A percentile compares a stretch with the other conserved stretches of the same genome.
These are phyloP conservation scores for Lasioglossum zephyrum DNA, from an alignment of 2,888 invertebrate species.

Conservation along the genomic window DNA sequence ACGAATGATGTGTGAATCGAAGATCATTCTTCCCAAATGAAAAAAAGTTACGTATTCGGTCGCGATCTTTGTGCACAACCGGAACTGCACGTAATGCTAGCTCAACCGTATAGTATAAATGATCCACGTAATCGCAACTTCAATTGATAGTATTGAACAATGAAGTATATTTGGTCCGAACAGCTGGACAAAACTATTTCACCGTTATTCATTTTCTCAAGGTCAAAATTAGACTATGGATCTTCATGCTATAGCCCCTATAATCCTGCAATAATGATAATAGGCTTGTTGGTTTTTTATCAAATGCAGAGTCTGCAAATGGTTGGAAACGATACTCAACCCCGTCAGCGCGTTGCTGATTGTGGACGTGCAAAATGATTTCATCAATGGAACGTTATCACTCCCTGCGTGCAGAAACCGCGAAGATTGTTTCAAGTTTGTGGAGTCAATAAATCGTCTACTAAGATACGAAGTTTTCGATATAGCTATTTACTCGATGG, in stretches of 20 bases:
- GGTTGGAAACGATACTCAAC: slow-evolving; percentile 90
- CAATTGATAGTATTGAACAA: neutral
- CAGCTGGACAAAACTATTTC: too few species aligned
- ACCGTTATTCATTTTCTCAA: too few species aligned
- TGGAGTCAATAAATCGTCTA: slow-evolving; percentile 94
- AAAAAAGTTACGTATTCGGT: neutral
- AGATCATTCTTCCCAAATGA: neutral
- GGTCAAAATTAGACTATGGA: too few species aligned
- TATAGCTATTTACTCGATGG: slow-evolving; percentile 94
- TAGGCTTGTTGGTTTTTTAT: neutral
- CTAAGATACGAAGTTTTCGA: slow-evolving; percentile 92
- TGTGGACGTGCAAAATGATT: slow-evolving; percentile 99
- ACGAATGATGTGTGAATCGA: too few species aligned
- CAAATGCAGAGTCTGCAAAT: slow-evolving; percentile 90
- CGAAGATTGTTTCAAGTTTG: slow-evolving; percentile 93
- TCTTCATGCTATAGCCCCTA: too few species aligned
- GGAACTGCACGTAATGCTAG: neutral
- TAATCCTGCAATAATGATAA: too few species aligned
- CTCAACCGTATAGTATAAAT: neutral
- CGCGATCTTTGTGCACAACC: neutral
- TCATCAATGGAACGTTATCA: slow-evolving; percentile 96
- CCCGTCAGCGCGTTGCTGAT: slow-evolving; percentile 94
- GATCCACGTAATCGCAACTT: neutral
- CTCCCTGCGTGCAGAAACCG: slow-evolving; percentile 95
- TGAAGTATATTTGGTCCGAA: too few species aligned